Conservation (phyloP, 2,888 invertebrate species). For the Lamellibrachia satsuma region DNA sequence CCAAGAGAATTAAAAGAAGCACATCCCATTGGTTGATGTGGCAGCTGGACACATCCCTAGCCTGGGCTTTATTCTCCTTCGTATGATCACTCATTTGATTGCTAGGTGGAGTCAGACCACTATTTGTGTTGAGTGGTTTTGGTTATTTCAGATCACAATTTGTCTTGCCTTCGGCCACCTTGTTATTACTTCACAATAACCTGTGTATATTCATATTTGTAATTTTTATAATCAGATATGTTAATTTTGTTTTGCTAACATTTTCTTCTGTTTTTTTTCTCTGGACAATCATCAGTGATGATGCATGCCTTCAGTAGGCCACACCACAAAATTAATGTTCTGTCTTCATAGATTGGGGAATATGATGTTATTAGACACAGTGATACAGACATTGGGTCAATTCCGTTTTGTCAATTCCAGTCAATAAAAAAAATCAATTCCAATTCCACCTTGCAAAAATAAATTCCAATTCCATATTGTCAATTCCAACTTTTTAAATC, state of each 20-base stretch:
- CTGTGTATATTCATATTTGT: neutral
- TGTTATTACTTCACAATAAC: neutral
- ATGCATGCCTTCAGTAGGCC: neutral
- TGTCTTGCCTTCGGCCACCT: neutral
- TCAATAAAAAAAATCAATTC: too few species aligned
- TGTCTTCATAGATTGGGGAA: neutral
- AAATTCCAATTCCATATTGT: too few species aligned
- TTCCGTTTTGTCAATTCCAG: too few species aligned
- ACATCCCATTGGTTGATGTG: neutral
- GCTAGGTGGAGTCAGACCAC: neutral
- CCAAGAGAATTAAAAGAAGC: neutral
- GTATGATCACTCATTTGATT: neutral
- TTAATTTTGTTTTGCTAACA: neutral
- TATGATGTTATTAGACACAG: neutral
- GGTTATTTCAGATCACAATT: neutral
- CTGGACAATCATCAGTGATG: neutral
- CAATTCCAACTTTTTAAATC: too few species aligned
- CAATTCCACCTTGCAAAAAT: too few species aligned
- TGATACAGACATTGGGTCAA: too few species aligned
- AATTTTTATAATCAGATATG: neutral
- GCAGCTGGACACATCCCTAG: neutral
- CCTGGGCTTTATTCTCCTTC: neutral
- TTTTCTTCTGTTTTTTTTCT: neutral
- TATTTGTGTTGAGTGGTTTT: neutral
- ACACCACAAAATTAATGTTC: neutral